phyloP scores from a whole-genome alignment of 2,797 vertebrate species.

The Sebastes baramenuke region DNA sequence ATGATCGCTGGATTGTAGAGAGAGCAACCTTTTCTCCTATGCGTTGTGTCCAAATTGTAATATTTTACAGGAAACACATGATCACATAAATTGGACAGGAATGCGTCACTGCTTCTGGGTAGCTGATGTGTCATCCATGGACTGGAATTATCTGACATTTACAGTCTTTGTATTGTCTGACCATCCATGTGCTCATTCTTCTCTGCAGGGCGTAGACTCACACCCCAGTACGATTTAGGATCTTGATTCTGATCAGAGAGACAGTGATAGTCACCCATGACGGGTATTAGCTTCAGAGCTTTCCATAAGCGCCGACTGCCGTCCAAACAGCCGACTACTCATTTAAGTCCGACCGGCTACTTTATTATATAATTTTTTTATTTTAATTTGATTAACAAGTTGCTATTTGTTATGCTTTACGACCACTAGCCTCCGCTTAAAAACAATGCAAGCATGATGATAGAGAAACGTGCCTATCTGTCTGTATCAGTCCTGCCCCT shows the following conservation, averaged over 20 bases:
- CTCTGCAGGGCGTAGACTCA: neutral
- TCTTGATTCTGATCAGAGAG: neutral
- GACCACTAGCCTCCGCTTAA: no score
- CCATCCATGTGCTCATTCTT: neutral
- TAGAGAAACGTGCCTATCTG: no score
- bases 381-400: neutral
- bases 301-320: neutral
- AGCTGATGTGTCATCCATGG: neutral
- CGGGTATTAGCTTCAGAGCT: neutral
- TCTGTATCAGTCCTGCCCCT: no score
- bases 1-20: neutral
- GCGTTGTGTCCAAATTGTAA: neutral
- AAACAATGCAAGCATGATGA: no score
- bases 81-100: neutral
- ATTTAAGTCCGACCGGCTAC: neutral
- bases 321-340: neutral
- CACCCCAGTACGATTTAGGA: neutral
- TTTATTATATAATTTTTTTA: neutral
- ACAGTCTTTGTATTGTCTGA: neutral
- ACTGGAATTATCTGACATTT: neutral
- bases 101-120: neutral
- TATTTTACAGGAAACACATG: neutral
- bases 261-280: neutral
- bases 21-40: neutral
- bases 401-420: no score